Evolutionary conservation across 2,113 vertebrate genomes (phyloP), one percentile per base, ranked within the genome.

Genomic region (Calypte anna): DNA sequence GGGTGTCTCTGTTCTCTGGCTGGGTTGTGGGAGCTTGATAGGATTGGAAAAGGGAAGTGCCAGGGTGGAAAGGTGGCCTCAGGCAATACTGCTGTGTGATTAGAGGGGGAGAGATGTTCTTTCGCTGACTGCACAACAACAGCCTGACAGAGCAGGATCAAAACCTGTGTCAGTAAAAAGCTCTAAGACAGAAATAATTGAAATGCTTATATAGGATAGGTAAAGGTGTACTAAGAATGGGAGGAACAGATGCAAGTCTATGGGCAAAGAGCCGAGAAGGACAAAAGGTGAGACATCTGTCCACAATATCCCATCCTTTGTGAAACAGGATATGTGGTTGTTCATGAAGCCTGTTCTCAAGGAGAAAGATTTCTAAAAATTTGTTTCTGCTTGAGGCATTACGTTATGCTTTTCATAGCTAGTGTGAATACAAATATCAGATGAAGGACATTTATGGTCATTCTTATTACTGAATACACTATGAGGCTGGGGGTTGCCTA

Each of bases 371-470:
- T 64, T 80, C 77, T 12, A 43, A 67, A 90, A 81, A 67, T 59
- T 74, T 88, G 88, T 92, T 77, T 86, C 46, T 67, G 63, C 81
- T 94, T 40, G 18, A 90, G 57, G 61, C 80, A 87, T 84, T 91
- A 85, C 2, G 0, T 79, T 88, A 70, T 67, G 55, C 27, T 78
- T 90, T 86, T 86, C 64, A 59, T 20, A 88, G 76, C 64, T 53
- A 44, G 67, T 67, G 9, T 92, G 96, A 88, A 94, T 90, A 67
- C 38, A 93, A 95, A 94, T 91, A 80, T 40, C 91, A 94, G 61
- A 70, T 86, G 80, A 93, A 92, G 91, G 86, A 83, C 88, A 61
- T 92, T 92, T 88, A 67, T 64, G 72, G 86, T 77, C 82, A 59
- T 88, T 77, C 64, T 74, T 80, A 80, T 77, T 86, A 82, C 48